phyloP scores from a whole-genome alignment of 2,888 invertebrate genomes.

The Hydroisotoma schaefferi region DNA sequence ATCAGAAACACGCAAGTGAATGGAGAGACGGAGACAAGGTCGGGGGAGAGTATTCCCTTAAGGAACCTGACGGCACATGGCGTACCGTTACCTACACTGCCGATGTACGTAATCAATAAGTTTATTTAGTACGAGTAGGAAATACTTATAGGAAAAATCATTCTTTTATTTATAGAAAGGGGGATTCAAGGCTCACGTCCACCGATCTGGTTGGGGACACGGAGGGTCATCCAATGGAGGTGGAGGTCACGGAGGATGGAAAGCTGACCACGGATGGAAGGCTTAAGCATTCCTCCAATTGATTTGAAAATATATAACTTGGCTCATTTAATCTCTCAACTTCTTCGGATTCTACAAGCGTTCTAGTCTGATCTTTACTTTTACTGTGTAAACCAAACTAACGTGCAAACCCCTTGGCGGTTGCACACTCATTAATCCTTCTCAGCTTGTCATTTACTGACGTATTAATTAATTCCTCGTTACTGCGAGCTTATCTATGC shows the following conservation, averaged over 20 bases:
- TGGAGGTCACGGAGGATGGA: constrained; percentile 16
- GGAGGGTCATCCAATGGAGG: too few relatives aligned
- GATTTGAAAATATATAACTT: too few relatives aligned
- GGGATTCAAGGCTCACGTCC: constrained; percentile 35
- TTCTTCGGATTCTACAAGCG: too few relatives aligned
- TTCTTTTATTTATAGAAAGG: constrained; percentile 16
- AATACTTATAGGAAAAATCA: not conserved
- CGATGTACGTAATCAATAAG: not conserved
- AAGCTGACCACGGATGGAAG: constrained; percentile 13
- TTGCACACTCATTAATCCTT: too few relatives aligned
- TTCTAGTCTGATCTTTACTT: too few relatives aligned
- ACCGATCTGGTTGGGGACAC: constrained; percentile 28
- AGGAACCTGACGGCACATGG: constrained; percentile 23
- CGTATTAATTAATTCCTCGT: too few relatives aligned
- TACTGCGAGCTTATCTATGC: too few relatives aligned
- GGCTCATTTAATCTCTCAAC: too few relatives aligned
- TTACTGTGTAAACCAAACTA: too few relatives aligned
- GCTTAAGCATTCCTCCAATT: too few relatives aligned
- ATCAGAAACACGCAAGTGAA: constrained; percentile 29
- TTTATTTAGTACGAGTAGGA: not conserved
- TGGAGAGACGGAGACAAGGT: constrained; percentile 39
- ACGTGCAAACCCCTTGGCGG: too few relatives aligned
- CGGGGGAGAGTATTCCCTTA: constrained; percentile 14
- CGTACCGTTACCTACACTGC: constrained; percentile 24
- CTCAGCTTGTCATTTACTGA: too few relatives aligned